Evolutionary conservation across 1,140 invertebrate genomes (phyloP).

Genomic region (Brachionus asplanchnoidis): DNA sequence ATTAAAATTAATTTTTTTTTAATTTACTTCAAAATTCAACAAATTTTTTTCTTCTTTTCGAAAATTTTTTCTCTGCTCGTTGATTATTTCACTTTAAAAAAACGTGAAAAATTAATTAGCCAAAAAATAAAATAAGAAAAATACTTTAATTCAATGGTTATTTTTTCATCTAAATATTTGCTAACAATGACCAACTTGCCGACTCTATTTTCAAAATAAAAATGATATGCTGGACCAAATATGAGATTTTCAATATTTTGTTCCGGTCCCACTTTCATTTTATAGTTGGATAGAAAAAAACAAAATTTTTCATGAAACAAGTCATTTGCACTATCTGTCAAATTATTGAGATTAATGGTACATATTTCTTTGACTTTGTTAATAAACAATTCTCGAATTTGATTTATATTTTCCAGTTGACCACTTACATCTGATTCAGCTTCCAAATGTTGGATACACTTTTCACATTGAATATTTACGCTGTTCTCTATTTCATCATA

Average conservation of each 20-base stretch:
- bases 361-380: background rate
- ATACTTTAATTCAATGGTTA: background rate
- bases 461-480: background rate
- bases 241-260: background rate
- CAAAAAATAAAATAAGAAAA: background rate
- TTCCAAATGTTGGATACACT: background rate
- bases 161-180: background rate
- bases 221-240: conserved; percentile 1
- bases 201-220: conserved; percentile 10
- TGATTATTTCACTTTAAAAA: background rate
- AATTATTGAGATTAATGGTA: background rate
- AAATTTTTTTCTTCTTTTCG: conserved; percentile 11
- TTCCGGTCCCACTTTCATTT: background rate
- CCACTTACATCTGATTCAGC: background rate
- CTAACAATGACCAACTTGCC: background rate
- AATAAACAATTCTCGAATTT: background rate
- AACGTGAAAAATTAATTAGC: background rate
- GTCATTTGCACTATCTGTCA: background rate
- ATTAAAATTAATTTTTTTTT: background rate
- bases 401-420: background rate
- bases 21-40: background rate
- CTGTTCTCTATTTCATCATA: background rate
- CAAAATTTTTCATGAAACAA: background rate
- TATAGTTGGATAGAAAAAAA: background rate
- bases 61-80: background rate